phyloP scores from a whole-genome alignment of 2,113 vertebrate genomes.

The Hypocryptadius cinnamomeus region DNA sequence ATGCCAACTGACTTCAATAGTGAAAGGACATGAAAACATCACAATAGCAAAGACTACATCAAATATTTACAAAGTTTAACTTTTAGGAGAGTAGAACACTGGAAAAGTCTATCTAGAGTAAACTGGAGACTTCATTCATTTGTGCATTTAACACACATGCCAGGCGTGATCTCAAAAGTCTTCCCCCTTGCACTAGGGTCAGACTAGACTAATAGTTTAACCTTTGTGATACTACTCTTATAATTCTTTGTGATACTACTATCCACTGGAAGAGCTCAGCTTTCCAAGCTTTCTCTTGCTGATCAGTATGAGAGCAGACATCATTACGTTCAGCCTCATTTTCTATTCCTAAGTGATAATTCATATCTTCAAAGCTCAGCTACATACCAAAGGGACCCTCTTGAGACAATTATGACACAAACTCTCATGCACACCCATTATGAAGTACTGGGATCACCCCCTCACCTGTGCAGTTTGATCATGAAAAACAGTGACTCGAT shows the following conservation, averaged over 20 bases:
- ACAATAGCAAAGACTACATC: neutral
- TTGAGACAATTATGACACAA: neutral
- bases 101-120: neutral
- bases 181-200: neutral
- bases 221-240: too few relatives aligned
- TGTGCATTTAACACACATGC: neutral
- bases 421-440: neutral
- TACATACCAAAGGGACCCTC: neutral
- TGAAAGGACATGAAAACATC: neutral
- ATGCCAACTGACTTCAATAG: neutral
- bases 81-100: neutral
- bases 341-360: neutral
- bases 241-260: neutral
- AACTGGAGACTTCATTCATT: neutral
- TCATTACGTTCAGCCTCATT: neutral
- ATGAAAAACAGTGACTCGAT: slow-evolving; percentile 68
- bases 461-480: slow-evolving; percentile 84
- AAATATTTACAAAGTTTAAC: neutral
- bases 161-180: neutral
- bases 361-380: neutral
- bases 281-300: neutral
- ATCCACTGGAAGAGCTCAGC: neutral
- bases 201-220: neutral
- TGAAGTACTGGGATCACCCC: neutral
- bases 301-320: neutral